Base-by-base conservation (phyloP, 2,888 invertebrate genomes). In the Schizaphis graminum region DNA sequence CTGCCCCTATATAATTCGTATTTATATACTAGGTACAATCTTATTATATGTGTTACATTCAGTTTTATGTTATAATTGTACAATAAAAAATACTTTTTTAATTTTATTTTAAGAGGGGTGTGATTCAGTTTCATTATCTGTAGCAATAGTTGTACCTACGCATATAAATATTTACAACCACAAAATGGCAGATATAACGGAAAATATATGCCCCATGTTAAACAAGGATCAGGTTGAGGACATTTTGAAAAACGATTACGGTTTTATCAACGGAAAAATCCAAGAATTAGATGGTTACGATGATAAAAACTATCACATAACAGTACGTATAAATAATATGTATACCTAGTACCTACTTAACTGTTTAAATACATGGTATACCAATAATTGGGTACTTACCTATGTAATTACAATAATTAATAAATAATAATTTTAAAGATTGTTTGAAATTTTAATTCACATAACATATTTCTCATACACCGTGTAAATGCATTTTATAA, bases 221-320 rank as follows among this genome's bases (percentile, higher is more conserved):
- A 84, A 53, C 53, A 41, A 91, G 3, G 61, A 91, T 44, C n/a
- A 86, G 8, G 28, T 94, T 10, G 49, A 53, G 28, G 44, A 94
- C 16, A n/a, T 94, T 87, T 91, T 94, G 86, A 53, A 53, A 94
- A 86, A 61, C 24, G 86, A 94, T 67, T 94, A 91, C 16, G 94
- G 94, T n/a, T 94, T 91, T 67, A 67, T 94, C n/a, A 67, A 94
- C 4, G 94, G 94, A 24, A 85, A 94, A 94, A 67, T 94, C 28
- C 41, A 26, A 61, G 47, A 94, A 67, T 67, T 94, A n/a, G 94
- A 91, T 53, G 94, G 94, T 91, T 94, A 94, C 41, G 94, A 94
- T 53, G 94, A 94, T 49, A 94, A 91, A 86, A 94, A 94, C 44
- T 94, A 56, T 85, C 44, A 91, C n/a, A 67, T 94, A 86, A 94